Evolutionary conservation across 2,888 invertebrate genomes (phyloP), one percentile per base, ranked within the genome.

Genomic region (Alcis repandata): DNA sequence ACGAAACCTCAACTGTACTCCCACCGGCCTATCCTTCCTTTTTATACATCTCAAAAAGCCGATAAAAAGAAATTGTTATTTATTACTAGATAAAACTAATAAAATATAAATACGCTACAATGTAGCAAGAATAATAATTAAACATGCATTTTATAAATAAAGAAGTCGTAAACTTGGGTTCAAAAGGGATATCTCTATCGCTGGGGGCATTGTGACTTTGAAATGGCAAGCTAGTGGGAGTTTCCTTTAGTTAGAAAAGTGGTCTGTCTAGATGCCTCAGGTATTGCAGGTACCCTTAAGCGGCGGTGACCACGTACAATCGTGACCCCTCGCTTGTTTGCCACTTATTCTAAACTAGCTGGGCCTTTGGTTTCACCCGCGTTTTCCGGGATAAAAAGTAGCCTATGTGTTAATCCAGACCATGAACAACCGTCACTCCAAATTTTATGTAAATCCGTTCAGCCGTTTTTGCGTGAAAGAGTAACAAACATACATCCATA

Each of bases 1-100:
- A 59, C 74, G 71, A 68, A 78, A 82, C 79, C 72, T 74, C 79
- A 86, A 90, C 89, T 91, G 90, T 88, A 70, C 70, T 66, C 56
- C 17, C 38, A 11, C 36, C 10, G 36, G 41, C 15, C 13, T 53
- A 11, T 15, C 70, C 32, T 43, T 64, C 66, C 78, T 67, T 84
- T 88, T 85, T 88, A 87, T 88, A 87, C 77, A 17, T 51, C 67
- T 38, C 19, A 10, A n/a, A 32, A 41, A 63, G 43, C 20, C 13
- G 58, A 67, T 68, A 62, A 61, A 36, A 62, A 60, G 46, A 52
- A 64, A 41, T 20, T 51, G 27, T 58, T 51, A 36, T 59, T 32
- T 58, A 38, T 59, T 53, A 45, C 19, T 51, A 32, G 43, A 33
- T 67, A 68, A 48, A 56, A 68, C 60, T 40, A 63, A 59, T 45